Evolutionary conservation across 2,797 vertebrate species (phyloP), one percentile per base, ranked within the genome.

Genomic region (Coilia nasus): DNA sequence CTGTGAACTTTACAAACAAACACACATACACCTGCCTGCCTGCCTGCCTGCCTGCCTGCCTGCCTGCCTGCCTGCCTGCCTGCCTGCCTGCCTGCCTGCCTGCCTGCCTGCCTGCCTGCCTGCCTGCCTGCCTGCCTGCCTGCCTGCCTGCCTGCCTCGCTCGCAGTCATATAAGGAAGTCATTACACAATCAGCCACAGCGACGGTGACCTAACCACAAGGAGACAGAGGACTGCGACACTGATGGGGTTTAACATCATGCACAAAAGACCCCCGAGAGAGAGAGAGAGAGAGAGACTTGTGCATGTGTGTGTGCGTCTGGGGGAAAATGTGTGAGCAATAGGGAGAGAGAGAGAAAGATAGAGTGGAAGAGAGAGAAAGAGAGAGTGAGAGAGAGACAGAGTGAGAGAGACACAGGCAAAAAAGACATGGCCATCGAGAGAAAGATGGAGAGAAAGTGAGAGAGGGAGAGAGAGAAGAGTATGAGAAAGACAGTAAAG

Each of bases 101-200:
- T 41, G 35, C 35, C 35, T 2, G 35, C 35, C 35, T 41, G 35
- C 2, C 35, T 41, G 35, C 35, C 35, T 2, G 35, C 35, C 35
- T 41, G 35, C 2, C 35, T 41, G 35, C 35, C 35, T 2, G 35
- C 35, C 35, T 41, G 35, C 2, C 35, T 41, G 35, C 35, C 35
- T 2, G 35, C 35, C 35, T 41, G 35, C 2, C 35, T 41, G 35
- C 46, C 83, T 89, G 91, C 89, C 92, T 62, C 92, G 90, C 91
- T 92, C 91, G 3, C 4, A 35, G 67, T 75, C 67, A 35, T 17
- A 75, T 75, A 75, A 75, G 67, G 67, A 35, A 28, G 67, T 75
- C 31, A 75, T 75, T 75, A 75, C 67, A 75, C 67, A 75, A 75
- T 6, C 2, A 54, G 50, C 9, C 50, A 54, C 9, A 54, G 50